Base-by-base conservation (phyloP, 2,888 invertebrate species). In the Amitus sp. region DNA sequence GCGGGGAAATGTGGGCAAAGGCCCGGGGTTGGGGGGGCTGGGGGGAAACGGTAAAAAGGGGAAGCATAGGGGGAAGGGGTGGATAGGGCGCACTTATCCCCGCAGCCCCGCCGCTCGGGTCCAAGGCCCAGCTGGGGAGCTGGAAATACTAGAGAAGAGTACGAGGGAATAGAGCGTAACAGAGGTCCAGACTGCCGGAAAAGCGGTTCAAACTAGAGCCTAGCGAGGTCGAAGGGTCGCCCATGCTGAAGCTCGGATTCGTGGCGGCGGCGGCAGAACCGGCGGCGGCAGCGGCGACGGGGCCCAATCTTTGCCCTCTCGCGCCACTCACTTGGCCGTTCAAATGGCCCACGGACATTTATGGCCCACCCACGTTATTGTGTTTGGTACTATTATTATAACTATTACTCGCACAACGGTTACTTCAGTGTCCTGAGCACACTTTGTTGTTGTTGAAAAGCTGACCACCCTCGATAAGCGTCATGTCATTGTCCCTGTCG, bases 111-210 rank as follows among this genome's bases (percentile, higher is more conserved):
- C 50, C 48, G 61, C 68, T 74, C 73, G 84, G 72, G 50, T 84
- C 88, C 84, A 88, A 92, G 55, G 90, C 87, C 73, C 88, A 86
- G 74, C 86, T 85, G 68, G 33, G 33, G 39, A n/a, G n/a, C n/a
- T n/a, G n/a, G n/a, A n/a, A n/a, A n/a, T n/a, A n/a, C n/a, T n/a
- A n/a, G n/a, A n/a, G n/a, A n/a, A n/a, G n/a, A n/a, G n/a, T n/a
- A n/a, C n/a, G n/a, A n/a, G 87, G 86, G 75, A 86, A 86, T 66
- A 88, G 85, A 69, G 89, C 90, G 73, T 90, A 87, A 72, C 90
- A 90, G 80, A 90, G 87, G 72, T 90, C 90, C 78, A 80, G 79
- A 64, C 73, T 74, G 61, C 73, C 74, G 57, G 78, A 54, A 61
- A 74, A 78, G 53, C 78, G 73, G 71, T 79, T 78, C 74, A 78